Evolutionary conservation across 2,888 invertebrate species (phyloP).

Genomic region (Brachyopa scutellaris): DNA sequence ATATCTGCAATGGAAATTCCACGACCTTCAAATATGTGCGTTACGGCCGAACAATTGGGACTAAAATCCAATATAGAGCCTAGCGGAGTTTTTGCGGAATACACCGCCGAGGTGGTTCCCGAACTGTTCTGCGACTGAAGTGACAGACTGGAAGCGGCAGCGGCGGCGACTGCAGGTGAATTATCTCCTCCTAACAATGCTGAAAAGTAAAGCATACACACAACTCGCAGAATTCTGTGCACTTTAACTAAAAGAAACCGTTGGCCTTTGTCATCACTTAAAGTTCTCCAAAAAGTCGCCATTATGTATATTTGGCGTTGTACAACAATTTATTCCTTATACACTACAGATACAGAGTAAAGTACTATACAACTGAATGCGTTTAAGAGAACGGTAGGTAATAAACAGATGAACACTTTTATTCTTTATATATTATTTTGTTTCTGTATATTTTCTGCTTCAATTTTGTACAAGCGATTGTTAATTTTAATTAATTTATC

Average conservation of each 20-base stretch:
- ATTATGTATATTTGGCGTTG: slow-evolving; percentile 40
- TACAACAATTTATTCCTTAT: slow-evolving; percentile 24
- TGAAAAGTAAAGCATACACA: slow-evolving; percentile 33
- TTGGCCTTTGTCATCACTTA: slow-evolving; percentile 11
- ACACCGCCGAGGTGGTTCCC: slow-evolving; percentile 25
- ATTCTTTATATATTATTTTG: too few species aligned
- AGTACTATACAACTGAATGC: too few species aligned
- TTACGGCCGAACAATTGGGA: slow-evolving; percentile 82
- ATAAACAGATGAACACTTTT: too few species aligned
- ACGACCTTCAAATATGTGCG: slow-evolving; percentile 82
- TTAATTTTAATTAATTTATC: slow-evolving; percentile 40
- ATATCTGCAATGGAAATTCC: slow-evolving; percentile 83
- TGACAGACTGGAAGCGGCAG: slow-evolving; percentile 19
- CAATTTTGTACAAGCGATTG: slow-evolving; percentile 33
- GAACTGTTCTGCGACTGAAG: slow-evolving; percentile 27
- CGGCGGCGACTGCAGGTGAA: slow-evolving; percentile 31
- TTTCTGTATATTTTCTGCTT: slow-evolving; percentile 4
- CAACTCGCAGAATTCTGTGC: slow-evolving; percentile 29
- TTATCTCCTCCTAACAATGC: slow-evolving; percentile 49
- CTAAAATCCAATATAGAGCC: slow-evolving; percentile 79
- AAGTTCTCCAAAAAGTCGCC: slow-evolving; percentile 47
- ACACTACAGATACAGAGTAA: too few species aligned
- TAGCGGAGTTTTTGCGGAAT: slow-evolving; percentile 59
- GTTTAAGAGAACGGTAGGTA: neutral
- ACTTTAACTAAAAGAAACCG: slow-evolving; percentile 16